Evolutionary conservation across 2,888 invertebrate species (phyloP).

Genomic region (Spilarctia lutea): DNA sequence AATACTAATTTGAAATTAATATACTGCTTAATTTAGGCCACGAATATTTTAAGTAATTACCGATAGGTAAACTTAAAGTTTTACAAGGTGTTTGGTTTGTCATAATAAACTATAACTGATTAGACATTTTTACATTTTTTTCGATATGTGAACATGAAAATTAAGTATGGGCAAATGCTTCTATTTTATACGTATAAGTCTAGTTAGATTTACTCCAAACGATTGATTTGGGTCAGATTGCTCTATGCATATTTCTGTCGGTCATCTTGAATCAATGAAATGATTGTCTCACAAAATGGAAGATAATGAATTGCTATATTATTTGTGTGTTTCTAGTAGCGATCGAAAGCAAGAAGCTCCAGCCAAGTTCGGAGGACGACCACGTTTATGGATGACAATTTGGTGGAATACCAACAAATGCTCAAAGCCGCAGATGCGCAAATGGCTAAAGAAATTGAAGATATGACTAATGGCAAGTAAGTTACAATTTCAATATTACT

Average conservation of each 20-base stretch:
- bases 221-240: no score
- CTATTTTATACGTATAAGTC: background rate
- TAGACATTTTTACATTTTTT: background rate
- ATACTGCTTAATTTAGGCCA: background rate
- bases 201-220: background rate
- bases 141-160: background rate
- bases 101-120: background rate
- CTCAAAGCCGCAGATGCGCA: constrained; percentile 90
- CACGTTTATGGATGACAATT: constrained; percentile 89
- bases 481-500: constrained; percentile 36
- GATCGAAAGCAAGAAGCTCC: constrained; percentile 78
- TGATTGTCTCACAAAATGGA: constrained; percentile 37
- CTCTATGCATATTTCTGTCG: background rate
- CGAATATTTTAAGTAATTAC: background rate
- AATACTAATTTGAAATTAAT: background rate
- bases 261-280: background rate
- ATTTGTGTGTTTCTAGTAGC: constrained; percentile 78
- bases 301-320: constrained; percentile 53
- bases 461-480: constrained; percentile 93
- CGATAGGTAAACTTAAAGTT: background rate
- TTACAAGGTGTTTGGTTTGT: background rate
- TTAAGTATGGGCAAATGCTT: background rate
- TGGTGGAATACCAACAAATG: constrained; percentile 88
- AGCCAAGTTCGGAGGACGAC: constrained; percentile 83
- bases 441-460: constrained; percentile 93